Evolutionary conservation across 2,113 vertebrate genomes (phyloP).

Genomic region (Dolichotis patagonum): DNA sequence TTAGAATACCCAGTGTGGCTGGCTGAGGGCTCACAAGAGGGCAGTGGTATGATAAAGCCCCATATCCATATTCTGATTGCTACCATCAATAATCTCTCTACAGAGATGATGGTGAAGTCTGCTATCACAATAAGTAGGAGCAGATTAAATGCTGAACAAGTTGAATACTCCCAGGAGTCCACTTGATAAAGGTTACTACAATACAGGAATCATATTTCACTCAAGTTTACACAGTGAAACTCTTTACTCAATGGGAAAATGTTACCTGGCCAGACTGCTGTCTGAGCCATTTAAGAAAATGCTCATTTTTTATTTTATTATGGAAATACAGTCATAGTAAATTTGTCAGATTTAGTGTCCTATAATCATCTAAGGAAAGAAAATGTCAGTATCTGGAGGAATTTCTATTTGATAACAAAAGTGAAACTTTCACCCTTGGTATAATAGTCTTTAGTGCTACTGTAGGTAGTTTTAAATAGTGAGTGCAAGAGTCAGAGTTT

Average conservation of each 20-base stretch:
- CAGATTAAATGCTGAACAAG: not conserved
- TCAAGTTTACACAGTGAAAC: not conserved
- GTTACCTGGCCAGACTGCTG: not conserved
- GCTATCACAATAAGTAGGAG: not conserved
- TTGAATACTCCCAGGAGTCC: not conserved
- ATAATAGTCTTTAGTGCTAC: not conserved
- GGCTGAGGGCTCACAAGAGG: not conserved
- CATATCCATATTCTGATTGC: not conserved
- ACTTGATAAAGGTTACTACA: not conserved
- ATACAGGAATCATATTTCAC: not conserved
- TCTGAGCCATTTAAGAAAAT: not conserved
- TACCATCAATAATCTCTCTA: not conserved
- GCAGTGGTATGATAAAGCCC: not conserved
- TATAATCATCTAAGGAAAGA: not conserved
- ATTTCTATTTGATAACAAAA: not conserved
- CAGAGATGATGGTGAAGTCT: not conserved
- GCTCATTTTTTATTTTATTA: conserved; percentile 4
- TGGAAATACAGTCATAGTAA: not conserved
- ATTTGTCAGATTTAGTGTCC: not conserved
- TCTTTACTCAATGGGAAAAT: not conserved
- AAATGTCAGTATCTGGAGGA: not conserved
- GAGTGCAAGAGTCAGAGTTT: not conserved
- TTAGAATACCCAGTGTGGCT: not conserved
- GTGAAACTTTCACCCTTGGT: not conserved
- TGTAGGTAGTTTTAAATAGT: not conserved